Conservation (phyloP, 2,888 invertebrate genomes). For the Metellina segmentata region DNA sequence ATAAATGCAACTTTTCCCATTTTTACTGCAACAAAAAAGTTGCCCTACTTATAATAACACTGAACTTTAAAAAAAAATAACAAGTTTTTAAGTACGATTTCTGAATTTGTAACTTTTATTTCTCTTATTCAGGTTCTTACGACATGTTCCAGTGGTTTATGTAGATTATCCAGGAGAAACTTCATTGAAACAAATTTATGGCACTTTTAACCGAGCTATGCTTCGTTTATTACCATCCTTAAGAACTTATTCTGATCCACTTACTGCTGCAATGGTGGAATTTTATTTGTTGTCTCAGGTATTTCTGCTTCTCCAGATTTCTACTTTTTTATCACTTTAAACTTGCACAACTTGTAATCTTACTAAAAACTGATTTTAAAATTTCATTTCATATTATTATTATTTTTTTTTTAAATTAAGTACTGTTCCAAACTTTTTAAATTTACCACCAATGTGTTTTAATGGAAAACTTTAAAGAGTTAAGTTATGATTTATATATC, state of each 20-base stretch:
- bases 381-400: too few species aligned
- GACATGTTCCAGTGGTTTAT: slow-evolving; percentile 99
- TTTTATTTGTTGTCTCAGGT: slow-evolving; percentile 96
- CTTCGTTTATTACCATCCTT: slow-evolving; percentile 94
- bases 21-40: too few species aligned
- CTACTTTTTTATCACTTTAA: not conserved
- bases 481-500: not conserved
- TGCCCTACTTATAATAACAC: too few species aligned
- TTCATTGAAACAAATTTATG: slow-evolving; percentile 97
- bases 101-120: not conserved
- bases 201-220: slow-evolving; percentile 99
- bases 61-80: too few species aligned
- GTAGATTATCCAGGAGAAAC: slow-evolving; percentile 99
- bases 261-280: slow-evolving; percentile 99
- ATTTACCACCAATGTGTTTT: not conserved
- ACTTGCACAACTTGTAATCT: too few species aligned
- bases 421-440: too few species aligned
- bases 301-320: slow-evolving; percentile 1
- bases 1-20: too few species aligned
- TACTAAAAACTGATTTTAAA: too few species aligned
- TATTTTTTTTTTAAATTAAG: too few species aligned
- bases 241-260: slow-evolving; percentile 95
- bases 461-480: not conserved
- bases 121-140: slow-evolving; percentile 81
- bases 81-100: not conserved